Conservation (phyloP, 2,797 vertebrate genomes). For the Zenarchopterus dispar region DNA sequence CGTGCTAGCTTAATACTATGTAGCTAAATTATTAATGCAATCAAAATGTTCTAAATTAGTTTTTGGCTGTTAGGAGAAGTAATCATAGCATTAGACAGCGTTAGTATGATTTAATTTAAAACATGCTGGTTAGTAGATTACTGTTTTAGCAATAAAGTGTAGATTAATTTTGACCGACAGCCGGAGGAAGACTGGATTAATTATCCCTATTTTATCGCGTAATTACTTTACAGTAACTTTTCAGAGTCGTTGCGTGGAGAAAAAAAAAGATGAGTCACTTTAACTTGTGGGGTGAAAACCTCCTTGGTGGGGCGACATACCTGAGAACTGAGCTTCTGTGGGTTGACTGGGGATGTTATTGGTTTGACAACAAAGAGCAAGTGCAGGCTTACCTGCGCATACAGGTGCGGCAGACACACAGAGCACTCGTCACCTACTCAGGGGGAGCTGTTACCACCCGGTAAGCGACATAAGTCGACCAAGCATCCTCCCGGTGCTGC, state of each 20-base stretch:
- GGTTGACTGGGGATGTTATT: slow-evolving; percentile 10
- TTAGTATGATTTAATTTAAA: no score
- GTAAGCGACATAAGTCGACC: slow-evolving; percentile 26
- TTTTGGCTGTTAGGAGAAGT: no score
- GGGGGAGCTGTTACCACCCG: slow-evolving; percentile 43
- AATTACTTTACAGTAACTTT: no score
- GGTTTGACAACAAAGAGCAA: slow-evolving; percentile 33
- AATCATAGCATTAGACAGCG: no score
- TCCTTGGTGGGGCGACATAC: slow-evolving; percentile 12
- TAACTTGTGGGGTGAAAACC: slow-evolving; percentile 11
- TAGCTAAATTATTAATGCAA: no score
- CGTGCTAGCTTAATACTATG: no score
- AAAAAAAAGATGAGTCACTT: neutral
- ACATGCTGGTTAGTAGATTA: no score
- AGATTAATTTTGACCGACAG: no score
- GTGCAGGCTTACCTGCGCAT: slow-evolving; percentile 46
- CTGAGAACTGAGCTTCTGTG: neutral
- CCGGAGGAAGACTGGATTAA: no score
- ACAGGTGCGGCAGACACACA: slow-evolving; percentile 45
- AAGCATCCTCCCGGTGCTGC: slow-evolving; percentile 42
- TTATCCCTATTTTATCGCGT: no score
- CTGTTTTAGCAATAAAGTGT: no score
- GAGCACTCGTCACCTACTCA: slow-evolving; percentile 52
- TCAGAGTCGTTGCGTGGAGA: neutral
- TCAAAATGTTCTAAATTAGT: no score